Conservation (phyloP, 2,113 vertebrate genomes). For the Meleagris gallopavo region DNA sequence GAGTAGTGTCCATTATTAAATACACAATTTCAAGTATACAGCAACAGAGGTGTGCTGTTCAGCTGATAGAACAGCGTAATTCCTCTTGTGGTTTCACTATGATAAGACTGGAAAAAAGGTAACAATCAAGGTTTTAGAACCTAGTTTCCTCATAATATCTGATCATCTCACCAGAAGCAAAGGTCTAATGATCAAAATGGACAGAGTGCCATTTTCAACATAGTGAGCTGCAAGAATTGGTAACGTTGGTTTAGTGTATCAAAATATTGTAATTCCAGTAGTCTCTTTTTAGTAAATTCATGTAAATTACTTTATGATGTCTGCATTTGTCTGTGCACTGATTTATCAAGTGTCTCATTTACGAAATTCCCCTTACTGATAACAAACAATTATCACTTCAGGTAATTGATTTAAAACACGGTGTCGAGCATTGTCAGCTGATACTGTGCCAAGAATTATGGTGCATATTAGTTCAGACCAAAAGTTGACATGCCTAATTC, state of each 20-base stretch:
- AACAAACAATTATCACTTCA: constrained; percentile 15
- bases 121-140: not conserved
- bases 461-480: constrained; percentile 17
- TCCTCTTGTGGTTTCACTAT: not conserved
- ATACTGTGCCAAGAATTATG: not conserved
- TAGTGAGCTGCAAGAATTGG: not conserved
- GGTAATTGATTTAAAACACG: constrained; percentile 45
- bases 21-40: not conserved
- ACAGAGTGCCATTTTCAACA: not conserved
- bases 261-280: not conserved
- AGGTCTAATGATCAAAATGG: not conserved
- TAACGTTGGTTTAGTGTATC: not conserved
- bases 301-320: not conserved
- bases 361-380: constrained; percentile 21
- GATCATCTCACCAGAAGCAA: not conserved
- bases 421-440: not conserved
- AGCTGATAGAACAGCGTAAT: not conserved
- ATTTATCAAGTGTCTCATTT: constrained; percentile 6
- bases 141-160: not conserved
- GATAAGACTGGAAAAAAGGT: not conserved
- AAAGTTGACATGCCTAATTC: not conserved
- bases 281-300: not conserved
- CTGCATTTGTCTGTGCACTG: not conserved
- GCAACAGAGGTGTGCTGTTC: not conserved
- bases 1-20: not conserved